Base-by-base conservation (phyloP, 2,888 invertebrate species). In the Nomada goodeniana region DNA sequence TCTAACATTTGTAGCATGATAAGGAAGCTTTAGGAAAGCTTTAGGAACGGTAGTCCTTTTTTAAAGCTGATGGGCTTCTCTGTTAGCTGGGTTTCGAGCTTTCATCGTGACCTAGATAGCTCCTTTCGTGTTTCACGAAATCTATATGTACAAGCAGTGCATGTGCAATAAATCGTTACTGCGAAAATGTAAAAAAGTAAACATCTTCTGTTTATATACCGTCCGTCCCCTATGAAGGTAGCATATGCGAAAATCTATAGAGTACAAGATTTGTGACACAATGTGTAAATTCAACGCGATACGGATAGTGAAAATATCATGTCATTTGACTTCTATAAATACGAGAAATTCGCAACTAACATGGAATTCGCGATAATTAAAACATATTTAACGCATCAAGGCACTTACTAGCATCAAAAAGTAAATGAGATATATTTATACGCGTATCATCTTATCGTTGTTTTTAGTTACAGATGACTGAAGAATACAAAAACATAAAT, bases 71-170 rank as follows among this genome's bases (percentile, higher is more conserved):
- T 59, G 75, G 64, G 52, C 42, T 65, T 47, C 29, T 52, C 53
- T 65, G 57, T 57, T 61, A 10, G 57, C 42, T n/a, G 50, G 18
- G 36, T 68, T 73, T 64, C 59, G 52, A 76, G 83, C 75, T 83
- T 83, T 74, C 76, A 61, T 80, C 76, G 55, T 80, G 84, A 84
- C 84, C 84, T 36, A 84, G 53, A 84, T 84, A 59, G 11, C 50
- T 55, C 44, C 44, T 68, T 61, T 26, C 47, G 52, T 59, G 74
- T 71, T 76, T 80, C 63, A 55, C 47, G 23, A 59, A 74, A 74
- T 84, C 84, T 64, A 84, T 84, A 82, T 74, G 65, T 67, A 52
- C 67, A 52, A 23, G 59, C 60, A 36, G 65, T 70, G 47, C 50
- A 68, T 50, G 50, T n/a, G 47, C 57, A 26, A 73, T 77, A 83